A percentile compares a stretch with the other conserved stretches of the same genome.
These are phyloP conservation scores for Tridacna crocea DNA, from an alignment of 2,888 invertebrate species.

Conservation along the genomic window DNA sequence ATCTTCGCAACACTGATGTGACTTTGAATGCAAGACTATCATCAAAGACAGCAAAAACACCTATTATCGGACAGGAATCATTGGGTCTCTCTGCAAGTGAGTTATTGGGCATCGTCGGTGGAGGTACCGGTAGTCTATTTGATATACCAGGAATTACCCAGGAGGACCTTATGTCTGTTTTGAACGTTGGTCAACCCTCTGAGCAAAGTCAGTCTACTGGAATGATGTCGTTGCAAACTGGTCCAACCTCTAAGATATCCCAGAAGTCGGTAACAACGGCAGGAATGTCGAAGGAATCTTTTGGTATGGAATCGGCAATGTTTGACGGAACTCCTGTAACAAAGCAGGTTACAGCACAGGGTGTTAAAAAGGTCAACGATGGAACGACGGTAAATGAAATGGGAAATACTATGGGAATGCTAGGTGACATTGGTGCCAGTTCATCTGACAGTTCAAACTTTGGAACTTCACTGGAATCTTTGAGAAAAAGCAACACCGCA, in stretches of 20 bases:
- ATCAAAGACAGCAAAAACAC: neutral
- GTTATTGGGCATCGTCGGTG: constrained; percentile 1
- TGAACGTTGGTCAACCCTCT: constrained; percentile 37
- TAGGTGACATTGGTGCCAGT: constrained; percentile 3
- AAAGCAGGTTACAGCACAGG: too few species aligned
- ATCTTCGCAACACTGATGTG: neutral
- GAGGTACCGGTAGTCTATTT: neutral
- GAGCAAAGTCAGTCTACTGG: neutral
- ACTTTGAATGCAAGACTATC: neutral
- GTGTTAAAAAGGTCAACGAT: neutral
- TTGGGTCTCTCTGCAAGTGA: neutral
- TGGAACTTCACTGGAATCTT: neutral
- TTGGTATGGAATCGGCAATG: constrained; percentile 18
- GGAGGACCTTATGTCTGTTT: constrained; percentile 46
- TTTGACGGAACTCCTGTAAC: neutral
- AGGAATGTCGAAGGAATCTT: neutral
- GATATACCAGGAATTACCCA: constrained; percentile 42
- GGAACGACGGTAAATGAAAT: neutral
- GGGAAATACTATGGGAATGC: neutral
- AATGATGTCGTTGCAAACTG: neutral
- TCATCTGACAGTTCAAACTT: constrained; percentile 1
- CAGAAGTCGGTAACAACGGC: neutral
- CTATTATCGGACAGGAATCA: neutral
- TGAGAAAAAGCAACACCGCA: neutral
- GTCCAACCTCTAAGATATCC: neutral